Evolutionary conservation across 2,888 invertebrate genomes (phyloP).

Genomic region (Agonum fuliginosum): DNA sequence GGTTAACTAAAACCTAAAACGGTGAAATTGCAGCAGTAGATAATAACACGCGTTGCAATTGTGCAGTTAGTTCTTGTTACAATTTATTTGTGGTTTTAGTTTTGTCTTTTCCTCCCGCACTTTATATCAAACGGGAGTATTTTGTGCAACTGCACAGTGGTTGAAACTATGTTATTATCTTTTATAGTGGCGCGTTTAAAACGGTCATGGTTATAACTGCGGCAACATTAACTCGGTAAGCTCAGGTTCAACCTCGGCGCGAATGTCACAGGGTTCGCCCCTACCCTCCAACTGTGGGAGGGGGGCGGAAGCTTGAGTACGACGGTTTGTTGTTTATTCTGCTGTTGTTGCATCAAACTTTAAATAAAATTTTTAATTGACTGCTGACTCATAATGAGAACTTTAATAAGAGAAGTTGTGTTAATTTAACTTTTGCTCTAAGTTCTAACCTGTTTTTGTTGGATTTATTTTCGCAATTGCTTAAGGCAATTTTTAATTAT

Average conservation of each 20-base stretch:
- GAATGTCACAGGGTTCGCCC: not conserved
- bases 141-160: slow-evolving; percentile 24
- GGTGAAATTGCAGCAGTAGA: not conserved
- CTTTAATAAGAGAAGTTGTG: slow-evolving; percentile 52
- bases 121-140: slow-evolving; percentile 1
- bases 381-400: slow-evolving; percentile 50
- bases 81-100: no score
- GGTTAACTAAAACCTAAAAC: no score
- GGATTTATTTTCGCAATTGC: slow-evolving; percentile 21
- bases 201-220: slow-evolving; percentile 33
- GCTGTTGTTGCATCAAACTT: slow-evolving; percentile 45
- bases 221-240: slow-evolving; percentile 19
- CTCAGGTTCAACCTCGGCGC: slow-evolving; percentile 2
- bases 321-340: slow-evolving; percentile 37
- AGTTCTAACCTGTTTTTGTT: slow-evolving; percentile 23
- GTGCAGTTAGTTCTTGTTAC: no score
- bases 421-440: slow-evolving; percentile 52
- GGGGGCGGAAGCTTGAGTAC: slow-evolving; percentile 3
- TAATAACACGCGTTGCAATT: no score
- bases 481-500: no score
- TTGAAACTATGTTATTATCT: slow-evolving; percentile 39
- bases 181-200: slow-evolving; percentile 29
- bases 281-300: not conserved
- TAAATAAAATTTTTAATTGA: slow-evolving; percentile 56
- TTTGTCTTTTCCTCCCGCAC: no score